Conservation (phyloP, 1,140 invertebrate species). For the Trichomalopsis sarcophagae region DNA sequence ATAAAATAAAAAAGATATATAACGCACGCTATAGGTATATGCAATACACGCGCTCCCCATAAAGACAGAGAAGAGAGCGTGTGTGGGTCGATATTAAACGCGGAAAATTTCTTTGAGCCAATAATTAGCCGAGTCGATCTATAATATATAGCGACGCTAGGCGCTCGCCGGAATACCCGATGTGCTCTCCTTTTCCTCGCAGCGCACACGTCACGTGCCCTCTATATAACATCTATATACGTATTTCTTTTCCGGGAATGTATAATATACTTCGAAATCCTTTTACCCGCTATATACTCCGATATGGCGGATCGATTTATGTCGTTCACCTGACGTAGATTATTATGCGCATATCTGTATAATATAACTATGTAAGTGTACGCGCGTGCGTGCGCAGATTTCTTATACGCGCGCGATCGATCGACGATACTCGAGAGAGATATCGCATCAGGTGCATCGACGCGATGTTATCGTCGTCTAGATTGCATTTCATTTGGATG, state of each 20-base stretch:
- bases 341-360: not conserved
- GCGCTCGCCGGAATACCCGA: not conserved
- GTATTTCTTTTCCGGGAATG: not conserved
- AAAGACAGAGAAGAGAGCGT: too few species aligned
- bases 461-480: too few species aligned
- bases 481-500: too few species aligned
- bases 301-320: not conserved
- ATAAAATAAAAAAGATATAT: too few species aligned
- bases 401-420: not conserved
- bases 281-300: not conserved
- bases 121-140: not conserved
- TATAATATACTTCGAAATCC: not conserved
- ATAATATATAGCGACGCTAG: not conserved
- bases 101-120: not conserved
- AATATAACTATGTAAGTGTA: not conserved
- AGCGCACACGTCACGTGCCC: too few species aligned
- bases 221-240: not conserved
- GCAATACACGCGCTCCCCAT: too few species aligned
- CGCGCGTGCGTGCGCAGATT: not conserved
- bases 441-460: too few species aligned
- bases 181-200: too few species aligned
- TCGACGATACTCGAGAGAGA: too few species aligned
- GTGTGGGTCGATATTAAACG: too few species aligned
- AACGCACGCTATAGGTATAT: too few species aligned
- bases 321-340: not conserved